phyloP scores from a whole-genome alignment of 1,140 invertebrate species.

The Drosophila serrata region DNA sequence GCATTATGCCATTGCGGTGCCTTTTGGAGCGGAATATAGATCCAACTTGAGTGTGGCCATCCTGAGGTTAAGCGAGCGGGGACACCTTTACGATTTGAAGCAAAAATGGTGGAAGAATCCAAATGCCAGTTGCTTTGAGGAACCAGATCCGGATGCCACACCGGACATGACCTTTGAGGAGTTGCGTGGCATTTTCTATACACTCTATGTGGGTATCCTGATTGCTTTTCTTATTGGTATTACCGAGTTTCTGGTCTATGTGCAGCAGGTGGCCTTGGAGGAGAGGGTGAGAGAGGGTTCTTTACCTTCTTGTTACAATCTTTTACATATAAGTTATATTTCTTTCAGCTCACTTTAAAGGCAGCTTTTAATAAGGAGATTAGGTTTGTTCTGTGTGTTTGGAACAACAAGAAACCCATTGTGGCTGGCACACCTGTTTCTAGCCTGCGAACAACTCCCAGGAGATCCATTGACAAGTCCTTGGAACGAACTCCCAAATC shows the following conservation, averaged over 20 bases:
- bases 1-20: constrained; percentile 91
- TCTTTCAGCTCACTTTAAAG: constrained; percentile 85
- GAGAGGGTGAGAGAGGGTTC: constrained; percentile 86
- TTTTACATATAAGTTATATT: constrained; percentile 34
- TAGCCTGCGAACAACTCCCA: constrained; percentile 55
- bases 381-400: constrained; percentile 71
- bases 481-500: constrained; percentile 68
- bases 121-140: constrained; percentile 66
- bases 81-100: constrained; percentile 89
- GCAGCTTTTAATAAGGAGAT: constrained; percentile 69
- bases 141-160: constrained; percentile 54
- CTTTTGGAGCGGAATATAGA: constrained; percentile 90
- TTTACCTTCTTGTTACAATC: no score
- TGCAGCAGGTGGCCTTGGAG: constrained; percentile 91
- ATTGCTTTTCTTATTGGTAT: constrained; percentile 89
- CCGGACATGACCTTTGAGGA: constrained; percentile 91
- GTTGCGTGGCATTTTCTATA: constrained; percentile 96
- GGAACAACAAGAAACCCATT: constrained; percentile 81
- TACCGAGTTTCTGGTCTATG: constrained; percentile 93
- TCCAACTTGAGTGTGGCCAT: constrained; percentile 90
- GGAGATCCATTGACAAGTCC: constrained; percentile 61
- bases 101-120: constrained; percentile 92
- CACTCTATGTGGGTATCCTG: constrained; percentile 90
- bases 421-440: constrained; percentile 48
- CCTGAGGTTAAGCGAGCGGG: constrained; percentile 91